Conservation (phyloP, 2,797 vertebrate genomes). For the Myotis planiceps region DNA sequence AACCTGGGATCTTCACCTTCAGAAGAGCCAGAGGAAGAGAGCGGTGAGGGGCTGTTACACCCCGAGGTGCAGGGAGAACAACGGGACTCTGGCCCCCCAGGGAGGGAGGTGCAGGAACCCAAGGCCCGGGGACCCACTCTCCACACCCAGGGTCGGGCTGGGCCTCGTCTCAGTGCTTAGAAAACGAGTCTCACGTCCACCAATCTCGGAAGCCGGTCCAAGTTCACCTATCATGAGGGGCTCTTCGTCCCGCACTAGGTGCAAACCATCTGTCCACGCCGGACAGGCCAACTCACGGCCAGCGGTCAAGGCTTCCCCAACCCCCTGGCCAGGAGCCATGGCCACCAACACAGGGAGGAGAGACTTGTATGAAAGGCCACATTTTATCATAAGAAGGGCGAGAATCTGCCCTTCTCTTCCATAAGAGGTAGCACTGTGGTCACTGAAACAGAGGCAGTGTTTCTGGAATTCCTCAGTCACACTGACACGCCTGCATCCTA, state of each 20-base stretch:
- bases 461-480: background rate
- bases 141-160: rapidly evolving
- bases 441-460: background rate
- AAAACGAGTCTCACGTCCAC: rapidly evolving
- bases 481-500: background rate
- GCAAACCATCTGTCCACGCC: rapidly evolving
- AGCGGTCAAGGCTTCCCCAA: rapidly evolving
- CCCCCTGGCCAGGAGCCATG: rapidly evolving
- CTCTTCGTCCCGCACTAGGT: rapidly evolving
- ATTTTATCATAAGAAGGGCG: rapidly evolving
- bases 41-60: rapidly evolving
- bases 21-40: background rate
- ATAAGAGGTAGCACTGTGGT: background rate
- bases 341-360: background rate
- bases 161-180: background rate
- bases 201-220: background rate
- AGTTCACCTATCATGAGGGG: rapidly evolving
- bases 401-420: background rate
- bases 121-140: rapidly evolving
- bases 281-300: rapidly evolving
- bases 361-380: background rate
- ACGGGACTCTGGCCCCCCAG: rapidly evolving
- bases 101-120: background rate
- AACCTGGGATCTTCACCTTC: background rate
- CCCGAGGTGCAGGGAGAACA: background rate